These are phyloP conservation scores for Lethenteron camtschaticum DNA, from an alignment of 2,113 vertebrate species.

Conservation along the genomic window DNA sequence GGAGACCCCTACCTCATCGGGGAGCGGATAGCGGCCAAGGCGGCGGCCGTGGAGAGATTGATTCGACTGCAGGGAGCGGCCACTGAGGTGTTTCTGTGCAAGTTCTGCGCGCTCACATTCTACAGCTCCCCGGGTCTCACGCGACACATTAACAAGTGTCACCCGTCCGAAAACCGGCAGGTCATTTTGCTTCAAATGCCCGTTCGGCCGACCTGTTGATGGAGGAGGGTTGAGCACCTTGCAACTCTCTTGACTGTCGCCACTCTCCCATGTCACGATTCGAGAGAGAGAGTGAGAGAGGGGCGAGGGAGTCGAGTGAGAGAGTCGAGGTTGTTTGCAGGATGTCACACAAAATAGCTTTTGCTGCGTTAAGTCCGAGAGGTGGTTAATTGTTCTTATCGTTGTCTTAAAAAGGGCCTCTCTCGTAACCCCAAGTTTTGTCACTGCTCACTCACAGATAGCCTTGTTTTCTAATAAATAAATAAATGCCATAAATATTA, in stretches of 20 bases:
- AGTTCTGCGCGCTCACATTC: conserved; percentile 92
- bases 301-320: neutral
- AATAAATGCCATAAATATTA: too few relatives aligned
- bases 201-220: conserved; percentile 80
- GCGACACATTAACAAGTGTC: conserved; percentile 98
- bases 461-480: too few relatives aligned
- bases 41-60: neutral
- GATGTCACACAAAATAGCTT: neutral
- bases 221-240: conserved; percentile 7
- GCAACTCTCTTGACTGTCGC: neutral
- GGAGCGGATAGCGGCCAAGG: neutral
- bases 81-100: conserved; percentile 61
- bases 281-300: neutral
- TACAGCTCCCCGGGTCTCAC: conserved; percentile 97
- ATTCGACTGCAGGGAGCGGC: neutral
- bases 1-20: conserved; percentile 3
- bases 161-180: conserved; percentile 92
- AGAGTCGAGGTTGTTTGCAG: neutral
- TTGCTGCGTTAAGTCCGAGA: neutral
- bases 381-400: neutral
- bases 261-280: neutral
- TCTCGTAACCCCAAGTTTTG: too few relatives aligned
- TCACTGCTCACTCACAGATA: too few relatives aligned
- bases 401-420: neutral
- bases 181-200: conserved; percentile 95